Evolutionary conservation across 2,797 vertebrate species (phyloP).

Genomic region (Momotus momota): DNA sequence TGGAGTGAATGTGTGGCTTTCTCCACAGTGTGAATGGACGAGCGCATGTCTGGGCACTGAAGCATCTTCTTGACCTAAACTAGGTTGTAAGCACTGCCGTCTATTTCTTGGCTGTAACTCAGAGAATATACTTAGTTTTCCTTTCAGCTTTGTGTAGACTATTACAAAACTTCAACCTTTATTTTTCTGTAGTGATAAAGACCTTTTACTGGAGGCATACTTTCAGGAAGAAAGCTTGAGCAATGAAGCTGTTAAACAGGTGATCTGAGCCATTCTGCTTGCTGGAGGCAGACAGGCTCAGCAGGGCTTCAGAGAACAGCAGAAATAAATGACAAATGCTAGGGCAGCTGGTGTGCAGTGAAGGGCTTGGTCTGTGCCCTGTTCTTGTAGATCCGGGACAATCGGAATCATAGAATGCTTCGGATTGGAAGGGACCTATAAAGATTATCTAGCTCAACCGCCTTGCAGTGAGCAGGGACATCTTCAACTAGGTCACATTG

Average conservation of each 20-base stretch:
- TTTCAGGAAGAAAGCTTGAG: background rate
- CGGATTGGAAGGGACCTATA: background rate
- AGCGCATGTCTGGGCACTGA: accelerated
- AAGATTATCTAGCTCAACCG: background rate
- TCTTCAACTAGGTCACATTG: background rate
- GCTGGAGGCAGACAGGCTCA: background rate
- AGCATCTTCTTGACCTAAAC: background rate
- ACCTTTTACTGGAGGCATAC: background rate
- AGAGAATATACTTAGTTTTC: background rate
- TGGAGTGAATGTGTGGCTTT: background rate
- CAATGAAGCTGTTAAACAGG: background rate
- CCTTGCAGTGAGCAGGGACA: background rate
- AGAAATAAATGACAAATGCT: background rate
- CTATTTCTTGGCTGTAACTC: background rate
- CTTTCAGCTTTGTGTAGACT: background rate
- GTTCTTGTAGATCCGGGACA: background rate
- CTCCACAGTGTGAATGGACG: background rate
- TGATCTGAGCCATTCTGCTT: background rate
- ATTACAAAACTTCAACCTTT: background rate
- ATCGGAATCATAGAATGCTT: background rate
- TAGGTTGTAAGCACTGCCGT: background rate
- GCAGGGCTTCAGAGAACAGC: background rate
- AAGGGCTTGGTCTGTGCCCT: background rate
- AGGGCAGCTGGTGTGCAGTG: background rate
- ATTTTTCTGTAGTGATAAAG: background rate